Conservation (phyloP, 2,888 invertebrate species). For the Acanthosepion pharaonis region DNA sequence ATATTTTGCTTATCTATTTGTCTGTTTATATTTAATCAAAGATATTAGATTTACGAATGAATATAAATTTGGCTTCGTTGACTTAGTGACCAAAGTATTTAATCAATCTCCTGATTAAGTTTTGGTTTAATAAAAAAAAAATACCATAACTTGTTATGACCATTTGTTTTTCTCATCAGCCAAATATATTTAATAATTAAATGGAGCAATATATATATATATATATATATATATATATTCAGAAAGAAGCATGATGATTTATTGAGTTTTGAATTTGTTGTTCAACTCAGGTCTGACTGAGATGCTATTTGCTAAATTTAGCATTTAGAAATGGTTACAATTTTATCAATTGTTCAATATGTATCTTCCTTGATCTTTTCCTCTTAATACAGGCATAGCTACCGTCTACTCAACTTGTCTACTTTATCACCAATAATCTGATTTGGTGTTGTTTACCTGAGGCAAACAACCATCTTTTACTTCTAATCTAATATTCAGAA, state of each 20-base stretch:
- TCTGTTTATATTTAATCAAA: no score
- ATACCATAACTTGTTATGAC: no score
- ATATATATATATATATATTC: background rate
- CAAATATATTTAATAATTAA: background rate
- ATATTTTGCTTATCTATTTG: no score
- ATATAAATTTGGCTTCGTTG: no score
- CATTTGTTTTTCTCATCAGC: no score
- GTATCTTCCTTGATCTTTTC: background rate
- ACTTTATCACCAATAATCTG: background rate
- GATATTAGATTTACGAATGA: no score
- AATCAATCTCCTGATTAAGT: no score
- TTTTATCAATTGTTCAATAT: background rate
- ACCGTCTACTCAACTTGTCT: background rate
- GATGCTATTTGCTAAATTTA: background rate
- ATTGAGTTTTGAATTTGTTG: background rate
- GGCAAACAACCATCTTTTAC: background rate
- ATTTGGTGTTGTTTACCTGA: background rate
- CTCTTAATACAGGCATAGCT: background rate
- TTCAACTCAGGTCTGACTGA: background rate
- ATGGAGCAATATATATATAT: background rate
- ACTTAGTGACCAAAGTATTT: no score
- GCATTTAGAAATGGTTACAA: background rate
- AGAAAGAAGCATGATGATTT: background rate
- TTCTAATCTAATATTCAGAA: slow-evolving; percentile 25
- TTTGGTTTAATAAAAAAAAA: no score